A percentile compares a stretch with the other conserved stretches of the same genome.
Conservation (phyloP, 2,113 vertebrate genomes). For the Chlorodrepanis virens region DNA sequence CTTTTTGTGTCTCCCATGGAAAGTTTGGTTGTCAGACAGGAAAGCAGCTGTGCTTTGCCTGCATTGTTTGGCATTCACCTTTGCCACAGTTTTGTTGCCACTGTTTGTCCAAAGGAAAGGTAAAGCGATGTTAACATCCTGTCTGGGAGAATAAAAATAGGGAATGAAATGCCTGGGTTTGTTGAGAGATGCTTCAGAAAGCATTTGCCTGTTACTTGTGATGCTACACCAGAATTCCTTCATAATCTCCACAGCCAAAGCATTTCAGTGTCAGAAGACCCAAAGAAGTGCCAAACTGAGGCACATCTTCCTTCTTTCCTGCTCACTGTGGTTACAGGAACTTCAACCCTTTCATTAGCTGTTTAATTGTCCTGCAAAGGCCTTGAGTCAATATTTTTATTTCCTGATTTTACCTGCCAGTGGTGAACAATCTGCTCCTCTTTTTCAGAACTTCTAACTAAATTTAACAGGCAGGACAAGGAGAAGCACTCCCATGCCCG, state of each 20-base stretch:
- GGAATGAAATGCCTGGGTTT: not conserved
- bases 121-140: not conserved
- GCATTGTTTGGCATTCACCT: not conserved
- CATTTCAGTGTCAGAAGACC: not conserved
- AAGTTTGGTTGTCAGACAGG: not conserved
- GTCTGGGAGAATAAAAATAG: not conserved
- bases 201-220: not conserved
- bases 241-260: not conserved
- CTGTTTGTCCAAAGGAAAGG: not conserved
- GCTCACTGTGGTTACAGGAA: slow-evolving; percentile 43
- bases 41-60: not conserved
- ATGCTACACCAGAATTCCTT: not conserved
- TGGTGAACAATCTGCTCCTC: slow-evolving; percentile 51
- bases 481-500: slow-evolving; percentile 20
- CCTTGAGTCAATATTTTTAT: slow-evolving; percentile 76
- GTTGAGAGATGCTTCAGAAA: slow-evolving; percentile 4
- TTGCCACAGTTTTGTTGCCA: not conserved
- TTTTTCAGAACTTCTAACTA: slow-evolving; percentile 63
- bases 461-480: slow-evolving; percentile 63
- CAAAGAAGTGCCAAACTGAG: not conserved
- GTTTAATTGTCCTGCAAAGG: slow-evolving; percentile 70
- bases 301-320: slow-evolving; percentile 40
- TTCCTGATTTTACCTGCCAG: slow-evolving; percentile 73
- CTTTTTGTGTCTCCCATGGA: not conserved
- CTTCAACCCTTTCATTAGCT: slow-evolving; percentile 67